Evolutionary conservation across 2,888 invertebrate genomes (phyloP).

Genomic region (Baronia brevicornis): DNA sequence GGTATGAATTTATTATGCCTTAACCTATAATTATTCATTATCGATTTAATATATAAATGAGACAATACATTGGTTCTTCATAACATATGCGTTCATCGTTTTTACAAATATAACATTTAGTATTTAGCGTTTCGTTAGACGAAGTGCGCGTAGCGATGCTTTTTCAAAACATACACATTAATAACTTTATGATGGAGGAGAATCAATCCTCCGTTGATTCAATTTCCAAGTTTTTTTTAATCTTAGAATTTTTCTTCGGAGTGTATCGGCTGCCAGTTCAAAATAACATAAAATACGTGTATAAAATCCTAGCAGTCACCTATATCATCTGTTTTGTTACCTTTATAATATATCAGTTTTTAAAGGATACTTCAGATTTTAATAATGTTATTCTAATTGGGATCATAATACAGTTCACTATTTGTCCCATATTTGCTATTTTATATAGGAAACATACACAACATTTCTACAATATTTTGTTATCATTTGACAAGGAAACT

Average conservation of each 20-base stretch:
- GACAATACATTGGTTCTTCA: too few species aligned
- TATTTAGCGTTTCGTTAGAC: too few species aligned
- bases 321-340: constrained; percentile 9
- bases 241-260: constrained; percentile 16
- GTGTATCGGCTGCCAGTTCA: constrained; percentile 19
- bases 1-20: too few species aligned
- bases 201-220: constrained; percentile 13
- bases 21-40: too few species aligned
- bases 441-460: constrained; percentile 13
- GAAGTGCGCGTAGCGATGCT: constrained; percentile 13
- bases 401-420: constrained; percentile 13
- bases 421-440: constrained; percentile 15
- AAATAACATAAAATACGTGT: constrained; percentile 9
- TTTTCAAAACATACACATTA: constrained; percentile 11
- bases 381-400: not conserved
- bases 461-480: constrained; percentile 19
- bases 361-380: not conserved
- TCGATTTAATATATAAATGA: too few species aligned
- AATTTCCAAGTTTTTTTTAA: constrained; percentile 18
- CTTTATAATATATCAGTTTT: constrained; percentile 1
- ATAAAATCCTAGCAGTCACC: constrained; percentile 3
- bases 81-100: too few species aligned
- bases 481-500: constrained; percentile 20
- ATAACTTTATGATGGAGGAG: constrained; percentile 16
- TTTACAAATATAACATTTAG: too few species aligned